These are phyloP conservation scores for Drosophila crucigera DNA, from an alignment of 2,888 invertebrate genomes.

Conservation along the genomic window DNA sequence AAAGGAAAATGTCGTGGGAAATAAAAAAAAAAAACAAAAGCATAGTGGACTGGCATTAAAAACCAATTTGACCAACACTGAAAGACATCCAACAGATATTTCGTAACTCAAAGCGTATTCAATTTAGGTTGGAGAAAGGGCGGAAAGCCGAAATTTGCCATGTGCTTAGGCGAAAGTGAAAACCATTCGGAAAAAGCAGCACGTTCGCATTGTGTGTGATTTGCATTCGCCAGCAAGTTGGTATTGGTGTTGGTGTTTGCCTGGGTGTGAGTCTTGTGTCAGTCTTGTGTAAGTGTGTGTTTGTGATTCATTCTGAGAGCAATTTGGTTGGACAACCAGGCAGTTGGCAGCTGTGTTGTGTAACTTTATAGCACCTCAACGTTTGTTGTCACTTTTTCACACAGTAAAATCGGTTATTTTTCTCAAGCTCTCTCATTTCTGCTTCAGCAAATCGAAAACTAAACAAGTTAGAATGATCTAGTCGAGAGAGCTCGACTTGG, in stretches of 20 bases:
- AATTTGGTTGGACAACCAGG: slow-evolving; percentile 39
- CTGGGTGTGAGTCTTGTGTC: slow-evolving; percentile 10
- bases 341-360: slow-evolving; percentile 29
- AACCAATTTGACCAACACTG: slow-evolving; percentile 50
- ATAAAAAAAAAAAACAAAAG: not conserved
- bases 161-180: slow-evolving; percentile 63
- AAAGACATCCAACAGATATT: slow-evolving; percentile 61
- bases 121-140: slow-evolving; percentile 34
- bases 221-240: slow-evolving; percentile 41
- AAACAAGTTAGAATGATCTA: not conserved
- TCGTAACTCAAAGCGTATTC: slow-evolving; percentile 54
- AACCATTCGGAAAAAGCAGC: slow-evolving; percentile 71
- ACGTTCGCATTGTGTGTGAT: slow-evolving; percentile 56
- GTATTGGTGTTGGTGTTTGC: not conserved
- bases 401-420: slow-evolving; percentile 62
- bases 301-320: slow-evolving; percentile 42
- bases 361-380: slow-evolving; percentile 74
- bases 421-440: slow-evolving; percentile 28
- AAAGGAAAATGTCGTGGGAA: slow-evolving; percentile 17
- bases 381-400: slow-evolving; percentile 65
- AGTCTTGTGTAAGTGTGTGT: slow-evolving; percentile 1
- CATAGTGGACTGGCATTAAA: slow-evolving; percentile 57
- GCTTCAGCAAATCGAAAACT: slow-evolving; percentile 38
- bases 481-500: not conserved
- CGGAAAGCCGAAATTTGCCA: slow-evolving; percentile 50